Evolutionary conservation across 1,140 invertebrate genomes (phyloP).

Genomic region (Hycleus cichorii): DNA sequence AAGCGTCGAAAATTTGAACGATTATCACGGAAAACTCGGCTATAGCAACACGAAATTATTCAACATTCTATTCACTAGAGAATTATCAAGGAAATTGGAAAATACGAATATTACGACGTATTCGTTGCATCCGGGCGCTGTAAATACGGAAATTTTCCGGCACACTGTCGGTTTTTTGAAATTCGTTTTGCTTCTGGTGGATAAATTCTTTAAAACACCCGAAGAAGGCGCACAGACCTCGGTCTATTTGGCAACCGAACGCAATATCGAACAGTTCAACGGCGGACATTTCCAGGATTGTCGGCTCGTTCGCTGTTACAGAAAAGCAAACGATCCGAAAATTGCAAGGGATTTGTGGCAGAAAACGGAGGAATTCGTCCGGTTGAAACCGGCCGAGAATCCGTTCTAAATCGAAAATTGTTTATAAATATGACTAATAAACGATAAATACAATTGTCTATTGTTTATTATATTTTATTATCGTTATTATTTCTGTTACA

Average conservation of each 20-base stretch:
- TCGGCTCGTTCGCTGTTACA: slow-evolving; percentile 9
- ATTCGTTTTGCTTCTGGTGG: slow-evolving; percentile 1
- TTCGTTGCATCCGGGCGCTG: slow-evolving; percentile 34
- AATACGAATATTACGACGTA: slow-evolving; percentile 39
- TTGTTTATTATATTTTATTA: too few relatives aligned
- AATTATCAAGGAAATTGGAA: slow-evolving; percentile 51
- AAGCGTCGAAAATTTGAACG: slow-evolving; percentile 56
- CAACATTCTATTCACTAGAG: slow-evolving; percentile 57
- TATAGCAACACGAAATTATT: slow-evolving; percentile 66
- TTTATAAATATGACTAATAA: too few relatives aligned
- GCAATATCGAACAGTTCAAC: slow-evolving; percentile 18
- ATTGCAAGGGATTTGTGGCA: slow-evolving; percentile 24
- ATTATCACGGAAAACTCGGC: slow-evolving; percentile 2
- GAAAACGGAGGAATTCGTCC: slow-evolving; percentile 20
- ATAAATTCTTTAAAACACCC: slow-evolving; percentile 20
- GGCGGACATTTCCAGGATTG: slow-evolving; percentile 29
- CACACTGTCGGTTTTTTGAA: slow-evolving; percentile 17
- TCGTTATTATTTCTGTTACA: too few relatives aligned
- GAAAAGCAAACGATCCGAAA: slow-evolving; percentile 3
- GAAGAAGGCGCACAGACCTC: slow-evolving; percentile 32
- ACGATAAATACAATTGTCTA: too few relatives aligned
- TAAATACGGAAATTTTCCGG: slow-evolving; percentile 36
- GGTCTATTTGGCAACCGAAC: slow-evolving; percentile 22
- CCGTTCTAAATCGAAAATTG: too few relatives aligned
- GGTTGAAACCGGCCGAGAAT: background rate